A percentile compares a stretch with the other conserved stretches of the same genome.
Conservation (phyloP, 2,113 vertebrate genomes). For the Ia io region DNA sequence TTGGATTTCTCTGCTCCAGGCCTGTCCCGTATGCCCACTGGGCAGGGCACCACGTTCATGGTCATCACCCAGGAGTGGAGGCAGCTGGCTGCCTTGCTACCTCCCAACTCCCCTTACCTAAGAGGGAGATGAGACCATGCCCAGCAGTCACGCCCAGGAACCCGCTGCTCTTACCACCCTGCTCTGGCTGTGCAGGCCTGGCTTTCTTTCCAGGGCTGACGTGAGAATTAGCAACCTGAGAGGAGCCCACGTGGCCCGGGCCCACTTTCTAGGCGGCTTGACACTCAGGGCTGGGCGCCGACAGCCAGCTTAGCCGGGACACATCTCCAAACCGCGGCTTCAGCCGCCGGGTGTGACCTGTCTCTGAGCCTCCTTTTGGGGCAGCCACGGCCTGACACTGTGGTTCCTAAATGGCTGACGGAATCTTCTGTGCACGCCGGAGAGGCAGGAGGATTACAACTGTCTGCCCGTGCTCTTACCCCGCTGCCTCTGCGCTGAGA, state of each 20-base stretch:
- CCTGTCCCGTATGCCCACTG: neutral
- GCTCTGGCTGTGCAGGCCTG: accelerated
- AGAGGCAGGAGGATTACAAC: constrained; percentile 54
- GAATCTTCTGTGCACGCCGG: constrained; percentile 71
- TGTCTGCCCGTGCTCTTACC: neutral
- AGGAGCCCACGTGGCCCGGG: neutral
- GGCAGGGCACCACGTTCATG: neutral
- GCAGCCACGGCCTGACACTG: constrained; percentile 73
- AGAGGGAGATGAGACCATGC: neutral
- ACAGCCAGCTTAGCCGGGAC: neutral
- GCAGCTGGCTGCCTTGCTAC: neutral
- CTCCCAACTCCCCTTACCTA: neutral
- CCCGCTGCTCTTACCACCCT: neutral
- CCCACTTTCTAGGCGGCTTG: neutral
- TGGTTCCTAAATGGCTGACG: constrained; percentile 75
- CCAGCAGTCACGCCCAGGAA: accelerated
- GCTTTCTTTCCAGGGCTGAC: neutral
- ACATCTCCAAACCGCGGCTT: neutral
- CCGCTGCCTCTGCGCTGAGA: constrained; percentile 59
- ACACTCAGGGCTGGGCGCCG: neutral
- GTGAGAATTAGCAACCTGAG: neutral
- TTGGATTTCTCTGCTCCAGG: neutral
- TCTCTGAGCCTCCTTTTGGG: constrained; percentile 78
- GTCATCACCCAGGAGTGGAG: neutral
- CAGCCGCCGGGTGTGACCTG: constrained; percentile 63